phyloP scores from a whole-genome alignment of 1,140 invertebrate genomes.

The Saccostrea echinata region DNA sequence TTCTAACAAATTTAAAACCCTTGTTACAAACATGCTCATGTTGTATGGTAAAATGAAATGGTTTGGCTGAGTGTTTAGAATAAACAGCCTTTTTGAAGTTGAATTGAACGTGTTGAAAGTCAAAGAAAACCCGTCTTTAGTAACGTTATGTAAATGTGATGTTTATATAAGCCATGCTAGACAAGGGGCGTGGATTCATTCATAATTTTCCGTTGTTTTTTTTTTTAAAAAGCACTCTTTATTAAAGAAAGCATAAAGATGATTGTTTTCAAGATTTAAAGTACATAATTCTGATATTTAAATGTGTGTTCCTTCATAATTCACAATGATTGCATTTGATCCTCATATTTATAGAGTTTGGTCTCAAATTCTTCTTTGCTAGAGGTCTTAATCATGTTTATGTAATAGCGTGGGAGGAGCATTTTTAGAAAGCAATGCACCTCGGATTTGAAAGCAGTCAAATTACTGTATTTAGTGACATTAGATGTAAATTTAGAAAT shows the following conservation, averaged over 20 bases:
- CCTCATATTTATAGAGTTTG: background rate
- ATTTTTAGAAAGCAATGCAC: background rate
- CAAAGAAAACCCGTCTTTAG: background rate
- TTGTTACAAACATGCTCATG: conserved; percentile 16
- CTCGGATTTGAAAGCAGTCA: background rate
- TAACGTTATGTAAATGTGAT: background rate
- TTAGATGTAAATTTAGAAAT: background rate
- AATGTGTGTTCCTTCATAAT: background rate
- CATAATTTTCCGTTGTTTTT: conserved; percentile 23
- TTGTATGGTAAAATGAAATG: conserved; percentile 28
- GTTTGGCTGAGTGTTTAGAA: background rate
- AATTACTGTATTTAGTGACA: background rate
- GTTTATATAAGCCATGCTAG: background rate
- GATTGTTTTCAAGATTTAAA: background rate
- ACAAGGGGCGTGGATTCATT: background rate
- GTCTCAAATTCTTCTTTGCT: background rate
- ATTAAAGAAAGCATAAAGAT: background rate
- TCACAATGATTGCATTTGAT: background rate
- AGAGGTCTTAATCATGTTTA: background rate
- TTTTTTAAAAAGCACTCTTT: background rate
- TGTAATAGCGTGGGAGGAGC: background rate
- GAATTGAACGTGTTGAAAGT: conserved; percentile 19
- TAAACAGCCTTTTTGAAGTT: conserved; percentile 23
- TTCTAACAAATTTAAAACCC: conserved; percentile 23
- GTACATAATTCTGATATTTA: background rate